phyloP scores from a whole-genome alignment of 1,140 invertebrate species.

The Scaptomyza hsui region DNA sequence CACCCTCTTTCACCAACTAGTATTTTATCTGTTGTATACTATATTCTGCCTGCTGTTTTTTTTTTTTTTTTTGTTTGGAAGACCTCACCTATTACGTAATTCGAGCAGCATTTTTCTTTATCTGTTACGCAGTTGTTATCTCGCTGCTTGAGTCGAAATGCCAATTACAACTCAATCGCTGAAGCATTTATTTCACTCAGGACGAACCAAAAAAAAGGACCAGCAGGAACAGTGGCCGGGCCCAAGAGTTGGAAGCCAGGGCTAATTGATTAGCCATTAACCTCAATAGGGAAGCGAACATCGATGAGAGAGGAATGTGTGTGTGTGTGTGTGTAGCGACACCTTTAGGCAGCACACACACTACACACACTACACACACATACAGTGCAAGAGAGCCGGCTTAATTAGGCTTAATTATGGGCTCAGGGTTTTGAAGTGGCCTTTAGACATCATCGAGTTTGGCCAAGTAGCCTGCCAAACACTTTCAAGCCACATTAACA shows the following conservation, averaged over 20 bases:
- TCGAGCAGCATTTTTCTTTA: constrained; percentile 16
- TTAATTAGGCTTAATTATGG: constrained; percentile 77
- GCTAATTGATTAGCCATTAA: constrained; percentile 82
- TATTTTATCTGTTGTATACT: neutral
- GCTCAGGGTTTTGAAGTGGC: constrained; percentile 30
- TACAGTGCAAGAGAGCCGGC: constrained; percentile 12
- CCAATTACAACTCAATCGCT: constrained; percentile 76
- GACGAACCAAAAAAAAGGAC: constrained; percentile 6
- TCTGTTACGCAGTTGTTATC: neutral
- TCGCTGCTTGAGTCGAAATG: constrained; percentile 16
- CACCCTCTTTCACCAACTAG: neutral
- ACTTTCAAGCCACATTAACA: constrained; percentile 68
- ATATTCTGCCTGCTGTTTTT: neutral
- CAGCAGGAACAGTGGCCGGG: constrained; percentile 5
- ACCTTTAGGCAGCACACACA: constrained; percentile 51
- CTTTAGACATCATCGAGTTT: constrained; percentile 1
- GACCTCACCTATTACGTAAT: constrained; percentile 27
- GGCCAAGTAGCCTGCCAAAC: constrained; percentile 52
- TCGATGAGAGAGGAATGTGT: constrained; percentile 10
- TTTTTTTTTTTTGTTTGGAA: too few species aligned
- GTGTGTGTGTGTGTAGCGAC: constrained; percentile 36
- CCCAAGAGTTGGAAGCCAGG: constrained; percentile 13
- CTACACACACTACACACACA: constrained; percentile 11
- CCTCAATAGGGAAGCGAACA: constrained; percentile 56
- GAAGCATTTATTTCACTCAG: constrained; percentile 39